A percentile compares a stretch with the other conserved stretches of the same genome.
Conservation (phyloP, 2,113 vertebrate species). For the Hemibates koningsi region DNA sequence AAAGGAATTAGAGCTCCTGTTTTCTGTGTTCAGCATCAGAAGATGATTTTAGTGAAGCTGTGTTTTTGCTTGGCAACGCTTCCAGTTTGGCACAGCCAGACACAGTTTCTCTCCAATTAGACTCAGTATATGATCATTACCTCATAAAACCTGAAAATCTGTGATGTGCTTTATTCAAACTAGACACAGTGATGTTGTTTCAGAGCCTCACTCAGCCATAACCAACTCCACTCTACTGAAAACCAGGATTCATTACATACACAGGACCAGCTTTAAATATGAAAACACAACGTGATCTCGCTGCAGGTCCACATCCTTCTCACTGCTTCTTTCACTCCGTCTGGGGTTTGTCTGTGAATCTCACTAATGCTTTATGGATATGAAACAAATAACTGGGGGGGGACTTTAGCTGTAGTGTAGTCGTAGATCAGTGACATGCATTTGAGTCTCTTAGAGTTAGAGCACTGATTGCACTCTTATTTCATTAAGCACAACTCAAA, state of each 20-base stretch:
- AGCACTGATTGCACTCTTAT: conserved; percentile 53
- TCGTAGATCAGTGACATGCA: conserved; percentile 23
- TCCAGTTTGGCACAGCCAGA: neutral
- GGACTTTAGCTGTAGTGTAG: conserved; percentile 36
- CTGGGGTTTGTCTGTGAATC: neutral
- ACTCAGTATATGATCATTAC: neutral
- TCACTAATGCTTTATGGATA: neutral
- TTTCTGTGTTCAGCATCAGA: neutral
- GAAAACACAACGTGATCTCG: neutral
- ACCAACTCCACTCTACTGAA: neutral
- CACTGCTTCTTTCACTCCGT: neutral
- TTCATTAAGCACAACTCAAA: conserved; percentile 64
- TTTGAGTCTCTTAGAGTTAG: conserved; percentile 37
- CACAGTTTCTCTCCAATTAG: neutral
- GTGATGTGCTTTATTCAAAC: neutral
- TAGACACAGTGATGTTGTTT: neutral
- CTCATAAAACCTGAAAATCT: neutral
- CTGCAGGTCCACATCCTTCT: neutral
- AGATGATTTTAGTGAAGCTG: neutral
- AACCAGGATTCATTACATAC: neutral
- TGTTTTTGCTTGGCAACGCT: neutral
- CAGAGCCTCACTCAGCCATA: neutral
- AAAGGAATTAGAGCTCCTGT: neutral
- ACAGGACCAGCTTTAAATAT: neutral
- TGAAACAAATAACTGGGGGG: neutral